Conservation (phyloP, 1,140 invertebrate species). For the Bombus terrestris region DNA sequence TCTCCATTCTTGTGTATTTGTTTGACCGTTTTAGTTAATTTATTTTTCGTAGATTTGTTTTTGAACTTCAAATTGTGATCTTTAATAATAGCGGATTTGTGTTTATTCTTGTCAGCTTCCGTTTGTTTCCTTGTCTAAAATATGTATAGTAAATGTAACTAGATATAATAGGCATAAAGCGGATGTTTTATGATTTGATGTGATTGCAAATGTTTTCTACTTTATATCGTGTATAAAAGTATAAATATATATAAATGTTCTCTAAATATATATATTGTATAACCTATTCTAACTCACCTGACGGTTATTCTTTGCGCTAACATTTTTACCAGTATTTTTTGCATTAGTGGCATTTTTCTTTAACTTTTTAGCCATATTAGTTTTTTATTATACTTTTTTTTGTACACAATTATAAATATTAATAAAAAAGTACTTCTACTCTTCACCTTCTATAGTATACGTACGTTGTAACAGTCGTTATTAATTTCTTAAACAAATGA, state of each 20-base stretch:
- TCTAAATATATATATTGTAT: background rate
- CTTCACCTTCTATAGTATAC: background rate
- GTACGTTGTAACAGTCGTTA: no score
- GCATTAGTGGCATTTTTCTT: background rate
- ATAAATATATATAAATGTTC: background rate
- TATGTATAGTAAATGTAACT: background rate
- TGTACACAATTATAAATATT: background rate
- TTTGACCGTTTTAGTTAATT: constrained; percentile 5
- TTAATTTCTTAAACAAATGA: constrained; percentile 3
- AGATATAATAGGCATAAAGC: no score
- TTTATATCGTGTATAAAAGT: background rate
- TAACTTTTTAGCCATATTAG: background rate
- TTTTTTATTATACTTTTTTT: background rate
- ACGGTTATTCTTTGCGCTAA: background rate
- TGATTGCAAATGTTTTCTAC: background rate
- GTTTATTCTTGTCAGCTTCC: background rate
- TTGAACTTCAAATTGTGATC: constrained; percentile 25
- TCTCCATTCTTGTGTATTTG: background rate
- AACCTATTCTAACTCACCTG: constrained; percentile 15
- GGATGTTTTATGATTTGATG: background rate
- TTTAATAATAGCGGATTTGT: background rate
- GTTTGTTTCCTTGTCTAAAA: constrained; percentile 23
- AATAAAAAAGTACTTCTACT: background rate
- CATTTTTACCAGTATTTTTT: background rate
- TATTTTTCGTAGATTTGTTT: background rate